Evolutionary conservation across 2,888 invertebrate genomes (phyloP), one percentile per base, ranked within the genome.

Genomic region (Eledona agricola): DNA sequence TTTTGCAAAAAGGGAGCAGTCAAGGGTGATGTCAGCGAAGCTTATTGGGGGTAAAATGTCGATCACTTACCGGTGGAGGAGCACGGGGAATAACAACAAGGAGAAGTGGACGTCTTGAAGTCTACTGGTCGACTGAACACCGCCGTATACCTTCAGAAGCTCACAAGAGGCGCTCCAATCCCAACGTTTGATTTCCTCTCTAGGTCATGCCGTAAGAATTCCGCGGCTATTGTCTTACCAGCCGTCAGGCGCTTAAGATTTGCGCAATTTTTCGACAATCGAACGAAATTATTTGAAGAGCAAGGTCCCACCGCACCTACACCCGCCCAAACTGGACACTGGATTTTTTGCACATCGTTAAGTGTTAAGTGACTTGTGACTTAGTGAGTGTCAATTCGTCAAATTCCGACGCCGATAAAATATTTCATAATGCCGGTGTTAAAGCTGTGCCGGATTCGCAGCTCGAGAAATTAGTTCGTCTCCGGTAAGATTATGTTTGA

Each of bases 21-120:
- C 34, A 25, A 34, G 53, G 53, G 42, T 53, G 53, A 35, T 45
- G 51, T 58, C 60, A 58, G 38, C 47, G 42, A 38, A 59, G 60
- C 38, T 52, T 7, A 34, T 38, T 54, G 54, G 58, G 62, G 64
- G 63, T 62, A 60, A 62, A 60, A 62, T 64, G 59, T 60, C 58
- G 62, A 52, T 42, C 31, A 64, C 64, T 64, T 57, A 60, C 62
- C 62, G 60, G 59, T 57, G 42, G 57, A 64, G 62, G 60, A 59
- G 62, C 60, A 65, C 59, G 64, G 62, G 67, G 63, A 65, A 64
- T 57, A 57, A 54, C 59, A 54, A 35, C 43, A 58, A n/a, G 69
- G 63, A 71, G 72, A 61, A 71, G 71, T 68, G 69, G 69, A 55
- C 69, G 69, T 66, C 64, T 65, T 71, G 71, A 67, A 67, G 69